Conservation (phyloP, 2,888 invertebrate species). For the Macrosoma leucophasiata region DNA sequence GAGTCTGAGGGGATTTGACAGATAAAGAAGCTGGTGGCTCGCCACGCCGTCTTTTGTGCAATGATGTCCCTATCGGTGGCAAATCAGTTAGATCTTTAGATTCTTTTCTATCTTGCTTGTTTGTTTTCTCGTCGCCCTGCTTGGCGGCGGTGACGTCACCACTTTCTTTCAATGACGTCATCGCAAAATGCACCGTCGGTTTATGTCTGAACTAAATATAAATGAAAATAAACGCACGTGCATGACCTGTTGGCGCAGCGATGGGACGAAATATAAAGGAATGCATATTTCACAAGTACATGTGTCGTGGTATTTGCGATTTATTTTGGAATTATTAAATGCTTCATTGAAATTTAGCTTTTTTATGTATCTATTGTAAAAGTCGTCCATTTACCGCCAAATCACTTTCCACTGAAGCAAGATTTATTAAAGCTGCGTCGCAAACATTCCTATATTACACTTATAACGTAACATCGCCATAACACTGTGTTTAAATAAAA, state of each 20-base stretch:
- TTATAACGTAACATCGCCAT: slow-evolving; percentile 16
- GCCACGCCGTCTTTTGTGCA: slow-evolving; percentile 60
- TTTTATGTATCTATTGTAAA: too few relatives aligned
- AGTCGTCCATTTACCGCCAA: too few relatives aligned
- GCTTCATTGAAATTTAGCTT: too few relatives aligned
- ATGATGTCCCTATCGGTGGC: slow-evolving; percentile 59
- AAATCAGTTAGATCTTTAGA: slow-evolving; percentile 47
- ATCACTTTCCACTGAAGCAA: too few relatives aligned
- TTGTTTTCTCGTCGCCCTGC: slow-evolving; percentile 28
- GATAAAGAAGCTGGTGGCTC: slow-evolving; percentile 60
- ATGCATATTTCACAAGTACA: slow-evolving; percentile 51
- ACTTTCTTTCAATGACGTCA: slow-evolving; percentile 58
- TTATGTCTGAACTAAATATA: slow-evolving; percentile 57
- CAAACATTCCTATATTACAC: slow-evolving; percentile 16
- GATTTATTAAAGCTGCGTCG: too few relatives aligned
- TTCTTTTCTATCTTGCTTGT: slow-evolving; percentile 32
- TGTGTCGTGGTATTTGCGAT: too few relatives aligned
- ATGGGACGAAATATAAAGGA: slow-evolving; percentile 46
- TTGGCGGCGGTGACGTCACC: slow-evolving; percentile 44
- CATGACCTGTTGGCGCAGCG: slow-evolving; percentile 34
- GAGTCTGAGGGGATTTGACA: slow-evolving; percentile 52
- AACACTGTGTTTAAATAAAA: slow-evolving; percentile 3
- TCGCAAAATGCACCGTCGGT: slow-evolving; percentile 36
- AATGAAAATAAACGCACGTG: slow-evolving; percentile 67
- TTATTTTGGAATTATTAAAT: too few relatives aligned